A percentile compares a stretch with the other conserved stretches of the same genome.
Conservation (phyloP, 2,797 vertebrate species). For the Hippoglossus hippoglossus region DNA sequence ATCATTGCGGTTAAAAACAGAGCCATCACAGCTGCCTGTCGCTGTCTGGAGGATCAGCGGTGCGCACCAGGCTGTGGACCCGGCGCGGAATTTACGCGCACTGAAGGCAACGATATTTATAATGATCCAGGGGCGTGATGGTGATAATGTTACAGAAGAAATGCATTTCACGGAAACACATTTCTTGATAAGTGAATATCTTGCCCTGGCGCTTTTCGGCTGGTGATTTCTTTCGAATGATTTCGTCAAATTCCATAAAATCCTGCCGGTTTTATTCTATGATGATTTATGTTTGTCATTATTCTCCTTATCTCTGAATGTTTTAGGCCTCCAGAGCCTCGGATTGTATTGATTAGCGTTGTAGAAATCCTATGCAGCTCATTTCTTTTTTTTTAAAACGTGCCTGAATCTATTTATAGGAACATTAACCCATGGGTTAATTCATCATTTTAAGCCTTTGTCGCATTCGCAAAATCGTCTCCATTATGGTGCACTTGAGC, state of each 20-base stretch:
- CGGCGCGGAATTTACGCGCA: constrained; percentile 42
- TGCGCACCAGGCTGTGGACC: constrained; percentile 50
- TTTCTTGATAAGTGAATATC: too few relatives aligned
- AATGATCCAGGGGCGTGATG: constrained; percentile 1
- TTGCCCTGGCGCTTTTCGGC: not conserved
- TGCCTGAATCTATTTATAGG: constrained; percentile 4
- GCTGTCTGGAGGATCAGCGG: constrained; percentile 72
- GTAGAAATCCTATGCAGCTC: not conserved
- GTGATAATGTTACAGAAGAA: not conserved
- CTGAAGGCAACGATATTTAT: constrained; percentile 31
- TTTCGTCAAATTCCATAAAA: not conserved
- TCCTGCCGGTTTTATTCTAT: too few relatives aligned
- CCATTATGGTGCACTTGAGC: constrained; percentile 53
- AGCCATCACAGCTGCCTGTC: constrained; percentile 80
- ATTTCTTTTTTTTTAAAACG: not conserved
- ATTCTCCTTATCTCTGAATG: constrained; percentile 14
- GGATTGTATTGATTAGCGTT: not conserved
- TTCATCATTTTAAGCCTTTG: constrained; percentile 44
- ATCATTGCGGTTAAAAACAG: constrained; percentile 84
- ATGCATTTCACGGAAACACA: not conserved
- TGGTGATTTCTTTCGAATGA: not conserved
- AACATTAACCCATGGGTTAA: constrained; percentile 52
- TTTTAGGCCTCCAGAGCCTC: constrained; percentile 2
- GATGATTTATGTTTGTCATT: constrained; percentile 1
- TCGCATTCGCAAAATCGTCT: constrained; percentile 24